Evolutionary conservation across 2,888 invertebrate genomes (phyloP), one percentile per base, ranked within the genome.

Genomic region (Nomada lathburiana): DNA sequence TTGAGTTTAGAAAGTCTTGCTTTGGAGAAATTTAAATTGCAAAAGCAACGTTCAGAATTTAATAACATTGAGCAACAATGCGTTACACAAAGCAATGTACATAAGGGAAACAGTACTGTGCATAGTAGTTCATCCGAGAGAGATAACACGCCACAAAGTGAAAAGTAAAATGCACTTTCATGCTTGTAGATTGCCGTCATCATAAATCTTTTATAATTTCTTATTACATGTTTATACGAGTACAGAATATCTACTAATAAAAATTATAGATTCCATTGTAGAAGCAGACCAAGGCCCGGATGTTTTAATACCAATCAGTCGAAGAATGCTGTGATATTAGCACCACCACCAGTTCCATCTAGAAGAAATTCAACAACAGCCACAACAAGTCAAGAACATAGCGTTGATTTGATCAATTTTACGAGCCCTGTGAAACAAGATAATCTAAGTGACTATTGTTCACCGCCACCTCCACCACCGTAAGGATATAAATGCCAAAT

Each of bases 1-100:
- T 94, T 98, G 65, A 98, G 98, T 94, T 94, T 98, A 92, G 98
- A 98, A 94, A 97, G 97, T 91, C 95, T 97, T 87, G 98, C 97
- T 57, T 94, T 98, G 86, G 98, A 98, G 92, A 96, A 97, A 92
- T 98, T 97, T 93, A 95, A 96, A 88, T 95, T 97, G 84, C 96
- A 96, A 94, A 97, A 96, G 93, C 94, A 95, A 78, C 92, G 91
- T 71, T 88, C 89, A 26, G 91, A 92, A 11, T 90, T 88, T 78
- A 90, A 82, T 78, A 86, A 86, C 78, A 85, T 78, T n/a, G 89
- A 84, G 29, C 82, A 88, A 65, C 68, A 83, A 11, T 86, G 76
- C 70, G 23, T 72, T 20, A 9, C 84, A 16, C 89, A 88, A 74
- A 84, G 80, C 57, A 82, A 86, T 68, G 70, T 82, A 36, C 81